Base-by-base conservation (phyloP, 2,113 vertebrate genomes). In the Pelmatolapia mariae region DNA sequence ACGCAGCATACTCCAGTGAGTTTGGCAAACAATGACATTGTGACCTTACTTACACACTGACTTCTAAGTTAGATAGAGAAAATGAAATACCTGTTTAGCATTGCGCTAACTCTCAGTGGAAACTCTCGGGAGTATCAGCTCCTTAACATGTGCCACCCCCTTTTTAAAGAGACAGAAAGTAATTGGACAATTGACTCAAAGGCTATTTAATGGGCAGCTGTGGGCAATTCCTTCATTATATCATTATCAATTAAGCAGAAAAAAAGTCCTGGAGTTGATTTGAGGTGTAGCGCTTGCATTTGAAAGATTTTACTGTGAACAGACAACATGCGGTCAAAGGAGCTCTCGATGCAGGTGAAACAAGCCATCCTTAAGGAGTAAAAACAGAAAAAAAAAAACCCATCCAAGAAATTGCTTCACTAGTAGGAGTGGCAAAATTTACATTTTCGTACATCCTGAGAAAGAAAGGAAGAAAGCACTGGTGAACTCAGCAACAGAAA, bases 1-100 rank as follows among this genome's bases (percentile, higher is more conserved):
- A 93, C 31, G 15, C 40, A 47, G 89, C 89, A 81, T 11, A 82
- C 47, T 82, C 22, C 63, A 56, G 13, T 52, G 80, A 87, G 66
- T 85, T 59, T 43, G 47, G 79, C 68, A 9, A 22, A 63, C 82
- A 36, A 43, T 73, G 66, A 89, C 38, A 84, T 53, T n/a, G 16
- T 59, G 66, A 87, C 80, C 66, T 89, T 31, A 81, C 18, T 84
- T 36, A 22, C 24, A 84, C 10, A 19, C 12, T 26, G 59, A 61
- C 43, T 78, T 43, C 43, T 79, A n/a, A 43, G 15, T 29, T 47
- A 76, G 71, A 76, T 29, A 18, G 43, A 47, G 68, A 47, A 29
- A 47, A 76, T 29, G 6, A n/a, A n/a, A n/a, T n/a, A n/a, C n/a
- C n/a, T n/a, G n/a, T n/a, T n/a, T n/a, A n/a, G n/a, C n/a, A n/a